Conservation (phyloP, 2,797 vertebrate species). For the Podarcis lilfordi region DNA sequence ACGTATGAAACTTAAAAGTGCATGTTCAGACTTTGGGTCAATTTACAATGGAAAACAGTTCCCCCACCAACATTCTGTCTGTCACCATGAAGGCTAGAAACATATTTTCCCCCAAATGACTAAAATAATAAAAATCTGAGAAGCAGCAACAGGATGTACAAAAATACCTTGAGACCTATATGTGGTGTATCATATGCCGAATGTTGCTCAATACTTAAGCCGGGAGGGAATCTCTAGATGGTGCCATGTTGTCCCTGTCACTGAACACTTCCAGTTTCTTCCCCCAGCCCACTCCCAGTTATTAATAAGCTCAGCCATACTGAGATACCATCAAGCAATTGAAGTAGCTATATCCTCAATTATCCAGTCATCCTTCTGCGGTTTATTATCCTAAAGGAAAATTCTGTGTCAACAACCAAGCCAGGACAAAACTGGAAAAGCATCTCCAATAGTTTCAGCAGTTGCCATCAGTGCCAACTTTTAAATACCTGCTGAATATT, state of each 20-base stretch:
- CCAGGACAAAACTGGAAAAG: background rate
- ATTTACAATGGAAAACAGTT: background rate
- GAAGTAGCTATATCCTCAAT: background rate
- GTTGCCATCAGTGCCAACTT: no score
- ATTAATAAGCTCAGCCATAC: background rate
- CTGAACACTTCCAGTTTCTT: background rate
- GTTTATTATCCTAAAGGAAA: background rate
- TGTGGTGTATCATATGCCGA: background rate
- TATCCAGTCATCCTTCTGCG: background rate
- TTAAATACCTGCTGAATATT: no score
- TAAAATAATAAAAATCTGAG: background rate
- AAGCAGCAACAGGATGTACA: background rate
- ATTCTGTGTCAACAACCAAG: background rate
- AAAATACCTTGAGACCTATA: background rate
- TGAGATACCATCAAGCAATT: background rate
- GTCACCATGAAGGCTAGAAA: background rate
- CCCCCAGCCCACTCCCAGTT: background rate
- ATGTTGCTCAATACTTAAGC: background rate
- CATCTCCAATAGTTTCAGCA: no score
- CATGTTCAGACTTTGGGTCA: background rate
- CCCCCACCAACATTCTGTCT: background rate
- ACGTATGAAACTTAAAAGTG: background rate
- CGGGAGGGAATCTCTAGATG: background rate
- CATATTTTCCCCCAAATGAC: background rate
- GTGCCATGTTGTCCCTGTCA: background rate